These are phyloP conservation scores for Anolis sagrei DNA, from an alignment of 2,113 vertebrate species.

Conservation along the genomic window DNA sequence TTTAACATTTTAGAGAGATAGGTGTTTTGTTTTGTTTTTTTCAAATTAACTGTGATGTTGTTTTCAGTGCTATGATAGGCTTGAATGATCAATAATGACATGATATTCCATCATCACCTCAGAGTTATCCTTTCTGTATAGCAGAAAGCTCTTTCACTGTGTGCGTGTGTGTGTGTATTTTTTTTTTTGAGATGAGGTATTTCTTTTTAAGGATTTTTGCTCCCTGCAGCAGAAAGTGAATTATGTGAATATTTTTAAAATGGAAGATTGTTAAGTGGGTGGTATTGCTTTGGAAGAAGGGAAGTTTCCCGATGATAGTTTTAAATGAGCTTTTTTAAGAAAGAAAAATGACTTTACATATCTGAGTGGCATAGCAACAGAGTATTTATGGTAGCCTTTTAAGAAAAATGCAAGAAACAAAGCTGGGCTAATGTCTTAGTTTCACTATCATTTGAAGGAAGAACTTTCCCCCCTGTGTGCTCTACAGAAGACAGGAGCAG, in stretches of 20 bases:
- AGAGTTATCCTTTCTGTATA: not conserved
- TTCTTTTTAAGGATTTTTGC: not conserved
- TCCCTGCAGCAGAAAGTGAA: not conserved
- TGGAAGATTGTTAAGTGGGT: not conserved
- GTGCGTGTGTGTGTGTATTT: no score
- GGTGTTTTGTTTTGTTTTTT: not conserved
- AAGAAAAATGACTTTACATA: not conserved
- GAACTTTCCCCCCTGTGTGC: no score
- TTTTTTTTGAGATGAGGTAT: not conserved
- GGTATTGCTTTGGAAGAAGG: not conserved
- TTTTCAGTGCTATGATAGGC: not conserved
- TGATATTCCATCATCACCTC: not conserved
- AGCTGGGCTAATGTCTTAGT: not conserved
- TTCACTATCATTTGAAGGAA: not conserved
- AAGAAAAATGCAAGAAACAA: not conserved
- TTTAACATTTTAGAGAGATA: fast-evolving
- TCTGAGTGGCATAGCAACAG: not conserved
- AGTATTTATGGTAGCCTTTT: not conserved
- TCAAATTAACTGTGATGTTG: not conserved
- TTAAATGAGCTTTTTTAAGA: not conserved
- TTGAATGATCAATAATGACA: not conserved
- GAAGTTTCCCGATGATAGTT: not conserved
- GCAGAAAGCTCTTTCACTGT: not conserved
- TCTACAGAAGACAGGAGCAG: no score
- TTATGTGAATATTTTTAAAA: no score